Evolutionary conservation across 2,797 vertebrate genomes (phyloP).

Genomic region (Phrynocephalus guinanensis): DNA sequence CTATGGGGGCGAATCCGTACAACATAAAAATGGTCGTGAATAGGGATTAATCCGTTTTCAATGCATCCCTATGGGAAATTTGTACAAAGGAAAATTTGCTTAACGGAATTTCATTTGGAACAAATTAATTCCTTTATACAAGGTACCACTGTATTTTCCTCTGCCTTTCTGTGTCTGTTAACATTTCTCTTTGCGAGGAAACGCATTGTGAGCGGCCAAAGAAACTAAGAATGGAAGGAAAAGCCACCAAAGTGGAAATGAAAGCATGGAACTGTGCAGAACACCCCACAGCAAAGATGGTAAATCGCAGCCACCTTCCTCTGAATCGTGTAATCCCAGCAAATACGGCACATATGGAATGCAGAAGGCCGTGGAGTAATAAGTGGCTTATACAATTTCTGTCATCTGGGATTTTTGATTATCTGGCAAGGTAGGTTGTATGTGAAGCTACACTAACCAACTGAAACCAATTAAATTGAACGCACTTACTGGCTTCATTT

Average conservation of each 20-base stretch:
- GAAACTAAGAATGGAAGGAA: background rate
- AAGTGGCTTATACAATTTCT: background rate
- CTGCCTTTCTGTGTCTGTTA: background rate
- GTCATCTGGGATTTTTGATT: slow-evolving; percentile 27
- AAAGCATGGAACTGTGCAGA: slow-evolving; percentile 10
- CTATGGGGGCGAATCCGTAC: too few species aligned
- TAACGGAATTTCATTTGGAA: too few species aligned
- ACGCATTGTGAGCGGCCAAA: background rate
- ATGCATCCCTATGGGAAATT: too few species aligned
- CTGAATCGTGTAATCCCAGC: background rate
- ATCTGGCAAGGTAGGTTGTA: background rate
- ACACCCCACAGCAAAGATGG: slow-evolving; percentile 37
- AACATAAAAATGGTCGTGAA: too few species aligned
- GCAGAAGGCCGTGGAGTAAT: background rate
- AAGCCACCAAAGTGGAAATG: background rate
- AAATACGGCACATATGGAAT: slow-evolving; percentile 4
- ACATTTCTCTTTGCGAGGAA: background rate
- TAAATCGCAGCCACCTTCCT: background rate
- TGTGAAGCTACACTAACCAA: slow-evolving; percentile 1
- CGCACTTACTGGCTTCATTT: background rate
- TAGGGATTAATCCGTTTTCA: too few species aligned
- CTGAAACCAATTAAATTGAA: slow-evolving; percentile 20
- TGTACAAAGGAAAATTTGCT: too few species aligned
- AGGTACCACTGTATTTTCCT: too few species aligned
- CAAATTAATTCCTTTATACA: too few species aligned